Base-by-base conservation (phyloP, 2,888 invertebrate species). In the Bruchidius siliquastri region DNA sequence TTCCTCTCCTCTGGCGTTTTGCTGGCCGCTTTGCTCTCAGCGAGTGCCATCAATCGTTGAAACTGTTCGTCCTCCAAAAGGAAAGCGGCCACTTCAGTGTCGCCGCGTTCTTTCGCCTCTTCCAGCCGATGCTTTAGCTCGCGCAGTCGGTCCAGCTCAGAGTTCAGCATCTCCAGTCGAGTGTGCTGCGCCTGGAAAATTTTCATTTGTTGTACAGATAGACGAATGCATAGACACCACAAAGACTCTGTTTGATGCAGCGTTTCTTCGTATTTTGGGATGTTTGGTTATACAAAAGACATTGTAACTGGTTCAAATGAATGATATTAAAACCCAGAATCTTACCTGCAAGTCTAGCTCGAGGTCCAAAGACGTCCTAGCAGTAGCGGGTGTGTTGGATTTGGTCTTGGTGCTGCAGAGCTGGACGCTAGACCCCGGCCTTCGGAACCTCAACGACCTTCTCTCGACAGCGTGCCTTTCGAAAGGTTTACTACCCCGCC, bases 381-480 rank as follows among this genome's bases (percentile, higher is more conserved):
- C 90, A 32, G 91, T 90, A 70, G 90, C 89, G 49, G 78, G 74
- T 0, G 66, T 67, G 20, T 20, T 26, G 20, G 70, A 70, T 68
- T 21, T 21, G 79, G 87, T 83, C 74, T 83, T 84, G 82, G 84
- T 85, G 82, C 88, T 87, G 20, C 84, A 78, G 81, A 88, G 83
- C 75, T 86, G 86, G 71, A 88, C 84, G 83, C 88, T 87, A 22
- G 88, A 88, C 68, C 89, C 89, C 21, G 91, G 90, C 70, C 89
- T 85, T 77, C 92, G 90, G 90, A 93, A 95, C 83, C 98, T 90
- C 73, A 98, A 88, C n/a, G 97, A 97, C 75, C 97, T 90, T 80
- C 98, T 90, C 85, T 97, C 97, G 21, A 95, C 90, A 21, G 97
- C 93, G 81, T 95, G 96, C 72, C 98, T 90, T 86, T 97, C 96